Evolutionary conservation across 2,113 vertebrate species (phyloP), one percentile per base, ranked within the genome.

Genomic region (Percopsis transmontana): DNA sequence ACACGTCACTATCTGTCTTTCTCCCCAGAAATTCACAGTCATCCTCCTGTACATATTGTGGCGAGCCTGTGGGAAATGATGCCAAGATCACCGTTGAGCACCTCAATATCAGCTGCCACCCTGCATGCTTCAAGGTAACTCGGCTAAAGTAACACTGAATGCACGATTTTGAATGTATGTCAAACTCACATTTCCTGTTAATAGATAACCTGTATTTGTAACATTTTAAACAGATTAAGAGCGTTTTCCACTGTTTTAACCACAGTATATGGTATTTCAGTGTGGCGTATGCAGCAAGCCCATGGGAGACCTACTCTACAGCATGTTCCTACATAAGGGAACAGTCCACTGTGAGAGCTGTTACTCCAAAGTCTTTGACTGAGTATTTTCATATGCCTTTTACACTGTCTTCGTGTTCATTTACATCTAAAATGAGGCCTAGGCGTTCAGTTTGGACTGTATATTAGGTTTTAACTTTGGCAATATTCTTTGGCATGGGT

Each of bases 21-120:
- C 42, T 72, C 66, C 58, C 62, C 68, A 89, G 50, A 62, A 86
- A 72, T 64, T 2, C 68, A 4, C 27, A 23, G 0, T 87, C 89
- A 20, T 89, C 87, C n/a, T n/a, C 76, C 47, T 97, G 95, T 68
- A 95, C 83, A 0, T 97, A 93, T 79, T 97, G 95, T 14, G 79
- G 92, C 50, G 73, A 91, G 10, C 80, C 69, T 59, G 95, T 97
- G 77, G 93, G 90, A 52, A 92, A 90, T 11, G 92, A 96, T 47
- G 90, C 92, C 50, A 96, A 92, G 85, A 96, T 97, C 87, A 94
- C 93, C 56, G 88, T 97, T 3, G 94, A 96, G 62, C 93, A 97
- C 71, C 94, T 96, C 8, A 94, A 93, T 55, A 94, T 97, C 85
- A 90, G 85, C 88, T 95, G 94, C 81, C 95, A 97, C 0, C 93